phyloP scores from a whole-genome alignment of 2,888 invertebrate species.

The Folsomia manolachei region DNA sequence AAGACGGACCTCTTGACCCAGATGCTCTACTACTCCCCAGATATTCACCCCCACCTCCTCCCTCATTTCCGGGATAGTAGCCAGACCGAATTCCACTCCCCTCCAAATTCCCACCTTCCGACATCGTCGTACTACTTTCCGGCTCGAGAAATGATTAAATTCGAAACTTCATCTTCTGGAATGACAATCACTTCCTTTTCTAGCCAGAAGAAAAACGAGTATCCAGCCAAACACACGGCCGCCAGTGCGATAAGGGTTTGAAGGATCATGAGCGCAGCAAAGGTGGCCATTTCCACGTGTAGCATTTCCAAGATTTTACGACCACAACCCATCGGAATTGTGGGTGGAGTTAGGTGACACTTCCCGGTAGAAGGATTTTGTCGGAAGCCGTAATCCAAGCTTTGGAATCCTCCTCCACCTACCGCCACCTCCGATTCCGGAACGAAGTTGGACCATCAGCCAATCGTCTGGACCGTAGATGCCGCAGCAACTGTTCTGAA shows the following conservation, averaged over 20 bases:
- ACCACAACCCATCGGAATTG: slow-evolving; percentile 46
- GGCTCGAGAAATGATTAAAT: slow-evolving; percentile 44
- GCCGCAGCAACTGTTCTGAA: slow-evolving; percentile 43
- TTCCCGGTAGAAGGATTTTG: slow-evolving; percentile 43
- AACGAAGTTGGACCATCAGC: slow-evolving; percentile 39
- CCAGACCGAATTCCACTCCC: neutral
- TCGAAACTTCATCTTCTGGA: slow-evolving; percentile 46
- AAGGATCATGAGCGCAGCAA: slow-evolving; percentile 28
- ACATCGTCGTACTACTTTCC: slow-evolving; percentile 27
- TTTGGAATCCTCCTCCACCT: slow-evolving; percentile 18
- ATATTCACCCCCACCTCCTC: neutral
- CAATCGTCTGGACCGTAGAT: slow-evolving; percentile 47
- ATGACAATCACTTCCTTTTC: slow-evolving; percentile 44
- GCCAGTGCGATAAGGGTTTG: slow-evolving; percentile 26
- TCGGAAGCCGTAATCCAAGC: slow-evolving; percentile 26
- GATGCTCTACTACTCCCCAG: too few species aligned
- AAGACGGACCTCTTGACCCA: neutral
- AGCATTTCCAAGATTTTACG: slow-evolving; percentile 34
- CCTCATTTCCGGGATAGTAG: neutral
- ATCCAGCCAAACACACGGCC: slow-evolving; percentile 29
- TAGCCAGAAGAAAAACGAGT: slow-evolving; percentile 47
- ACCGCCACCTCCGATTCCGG: slow-evolving; percentile 12
- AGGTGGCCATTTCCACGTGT: slow-evolving; percentile 21
- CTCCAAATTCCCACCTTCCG: neutral
- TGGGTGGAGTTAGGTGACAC: slow-evolving; percentile 44